A percentile compares a stretch with the other conserved stretches of the same genome.
Conservation (phyloP, 2,797 vertebrate genomes). For the Holocentrus rufus region DNA sequence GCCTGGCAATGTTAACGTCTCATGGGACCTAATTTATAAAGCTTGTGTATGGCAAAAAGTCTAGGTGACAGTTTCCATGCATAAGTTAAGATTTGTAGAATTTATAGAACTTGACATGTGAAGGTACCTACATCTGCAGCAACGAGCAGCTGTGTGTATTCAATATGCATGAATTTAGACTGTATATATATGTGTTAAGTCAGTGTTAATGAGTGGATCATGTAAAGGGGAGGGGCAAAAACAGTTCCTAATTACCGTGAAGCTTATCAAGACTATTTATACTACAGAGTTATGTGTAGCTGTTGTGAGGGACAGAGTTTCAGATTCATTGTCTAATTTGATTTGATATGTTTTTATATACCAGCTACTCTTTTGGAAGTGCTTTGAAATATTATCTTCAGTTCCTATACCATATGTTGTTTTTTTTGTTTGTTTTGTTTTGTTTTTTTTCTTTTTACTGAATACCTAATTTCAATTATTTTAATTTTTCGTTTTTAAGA, state of each 20-base stretch:
- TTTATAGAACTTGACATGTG: slow-evolving; percentile 19
- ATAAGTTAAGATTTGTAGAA: slow-evolving; percentile 29
- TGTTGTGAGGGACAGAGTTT: too few species aligned
- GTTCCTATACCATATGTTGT: too few species aligned
- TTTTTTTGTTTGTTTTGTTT: too few species aligned
- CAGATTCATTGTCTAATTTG: too few species aligned
- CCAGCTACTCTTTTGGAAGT: too few species aligned
- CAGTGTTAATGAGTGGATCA: slow-evolving; percentile 3
- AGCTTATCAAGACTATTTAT: slow-evolving; percentile 12
- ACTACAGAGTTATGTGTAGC: too few species aligned
- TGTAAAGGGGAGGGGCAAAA: slow-evolving; percentile 17
- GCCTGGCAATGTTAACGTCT: slow-evolving; percentile 26
- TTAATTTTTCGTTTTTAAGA: too few species aligned
- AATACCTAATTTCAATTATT: too few species aligned
- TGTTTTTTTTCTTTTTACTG: too few species aligned
- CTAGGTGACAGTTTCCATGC: slow-evolving; percentile 35
- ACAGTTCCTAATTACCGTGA: slow-evolving; percentile 43
- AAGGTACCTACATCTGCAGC: slow-evolving; percentile 1
- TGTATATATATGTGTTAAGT: slow-evolving; percentile 4
- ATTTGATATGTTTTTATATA: too few species aligned
- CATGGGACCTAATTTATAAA: slow-evolving; percentile 61
- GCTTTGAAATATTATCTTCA: too few species aligned
- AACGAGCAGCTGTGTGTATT: slow-evolving; percentile 9
- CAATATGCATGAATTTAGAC: slow-evolving; percentile 10
- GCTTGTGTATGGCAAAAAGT: slow-evolving; percentile 28